Percentiles rank a stretch among this genome's conserved stretches.
Conservation (phyloP, 2,888 invertebrate genomes). For the Melieria picta region DNA sequence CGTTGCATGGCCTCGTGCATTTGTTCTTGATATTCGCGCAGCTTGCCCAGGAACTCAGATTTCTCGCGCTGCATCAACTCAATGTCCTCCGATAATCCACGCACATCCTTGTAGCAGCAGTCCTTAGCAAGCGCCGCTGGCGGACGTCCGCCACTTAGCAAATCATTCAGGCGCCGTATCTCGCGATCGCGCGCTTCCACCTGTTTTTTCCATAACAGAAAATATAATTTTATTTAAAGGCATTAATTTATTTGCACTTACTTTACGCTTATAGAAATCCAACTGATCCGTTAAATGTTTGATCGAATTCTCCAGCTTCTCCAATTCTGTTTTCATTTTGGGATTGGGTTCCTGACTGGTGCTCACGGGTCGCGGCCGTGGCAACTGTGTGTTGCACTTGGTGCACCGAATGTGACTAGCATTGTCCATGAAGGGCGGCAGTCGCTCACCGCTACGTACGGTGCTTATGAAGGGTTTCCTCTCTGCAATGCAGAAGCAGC, state of each 20-base stretch:
- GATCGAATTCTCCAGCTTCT: conserved; percentile 64
- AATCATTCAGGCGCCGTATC: conserved; percentile 74
- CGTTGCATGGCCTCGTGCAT: conserved; percentile 83
- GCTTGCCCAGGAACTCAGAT: conserved; percentile 57
- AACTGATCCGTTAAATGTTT: conserved; percentile 66
- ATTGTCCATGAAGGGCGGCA: conserved; percentile 49
- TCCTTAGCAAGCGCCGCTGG: conserved; percentile 73
- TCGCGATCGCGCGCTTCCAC: conserved; percentile 71
- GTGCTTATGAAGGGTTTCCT: conserved; percentile 64
- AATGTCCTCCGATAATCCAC: conserved; percentile 70
- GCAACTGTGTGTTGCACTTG: conserved; percentile 55
- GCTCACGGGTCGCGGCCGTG: background rate
- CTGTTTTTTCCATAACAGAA: conserved; percentile 34
- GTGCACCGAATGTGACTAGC: conserved; percentile 52
- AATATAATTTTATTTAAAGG: conserved; percentile 3
- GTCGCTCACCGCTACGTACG: conserved; percentile 58
- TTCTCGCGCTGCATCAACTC: conserved; percentile 72
- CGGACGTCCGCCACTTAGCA: conserved; percentile 79
- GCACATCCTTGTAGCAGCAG: conserved; percentile 72
- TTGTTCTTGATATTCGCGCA: conserved; percentile 58
- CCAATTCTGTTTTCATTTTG: conserved; percentile 55
- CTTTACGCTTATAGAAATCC: conserved; percentile 66
- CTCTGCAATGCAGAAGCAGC: conserved; percentile 40
- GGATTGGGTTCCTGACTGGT: conserved; percentile 12
- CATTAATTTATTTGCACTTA: conserved; percentile 42